Evolutionary conservation across 2,888 invertebrate species (phyloP).

Genomic region (Dione vanillae): DNA sequence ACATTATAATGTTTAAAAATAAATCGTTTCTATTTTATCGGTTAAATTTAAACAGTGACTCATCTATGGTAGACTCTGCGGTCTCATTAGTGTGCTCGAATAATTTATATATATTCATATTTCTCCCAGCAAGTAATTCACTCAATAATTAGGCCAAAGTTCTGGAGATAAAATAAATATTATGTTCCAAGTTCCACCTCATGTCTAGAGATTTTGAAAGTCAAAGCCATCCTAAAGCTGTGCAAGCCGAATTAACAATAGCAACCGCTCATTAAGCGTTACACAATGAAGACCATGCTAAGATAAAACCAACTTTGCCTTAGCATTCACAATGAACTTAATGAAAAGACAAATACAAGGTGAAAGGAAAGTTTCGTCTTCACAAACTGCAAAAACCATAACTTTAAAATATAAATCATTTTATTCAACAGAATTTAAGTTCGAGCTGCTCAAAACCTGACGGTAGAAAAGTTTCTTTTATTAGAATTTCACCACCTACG

Average conservation of each 20-base stretch:
- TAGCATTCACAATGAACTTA: conserved; percentile 34
- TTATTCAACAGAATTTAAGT: conserved; percentile 16
- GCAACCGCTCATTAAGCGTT: conserved; percentile 32
- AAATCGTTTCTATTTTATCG: no score
- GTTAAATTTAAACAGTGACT: neutral
- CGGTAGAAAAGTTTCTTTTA: neutral
- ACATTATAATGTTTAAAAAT: neutral
- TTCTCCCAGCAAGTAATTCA: neutral
- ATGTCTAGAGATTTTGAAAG: conserved; percentile 24
- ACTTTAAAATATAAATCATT: conserved; percentile 24
- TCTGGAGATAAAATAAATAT: neutral
- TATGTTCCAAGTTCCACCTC: neutral
- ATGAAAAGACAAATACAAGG: conserved; percentile 37
- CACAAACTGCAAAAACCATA: conserved; percentile 19
- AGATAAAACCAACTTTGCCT: conserved; percentile 30
- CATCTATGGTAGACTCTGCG: neutral
- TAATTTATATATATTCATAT: neutral
- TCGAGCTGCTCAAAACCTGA: conserved; percentile 7
- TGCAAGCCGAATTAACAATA: conserved; percentile 34
- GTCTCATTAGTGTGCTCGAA: neutral
- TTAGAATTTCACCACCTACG: neutral
- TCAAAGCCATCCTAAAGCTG: conserved; percentile 18
- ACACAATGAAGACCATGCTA: conserved; percentile 31
- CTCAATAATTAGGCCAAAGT: neutral
- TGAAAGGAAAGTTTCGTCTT: conserved; percentile 22